These are phyloP conservation scores for Maccullochella peelii DNA, from an alignment of 2,113 vertebrate species.

Conservation along the genomic window DNA sequence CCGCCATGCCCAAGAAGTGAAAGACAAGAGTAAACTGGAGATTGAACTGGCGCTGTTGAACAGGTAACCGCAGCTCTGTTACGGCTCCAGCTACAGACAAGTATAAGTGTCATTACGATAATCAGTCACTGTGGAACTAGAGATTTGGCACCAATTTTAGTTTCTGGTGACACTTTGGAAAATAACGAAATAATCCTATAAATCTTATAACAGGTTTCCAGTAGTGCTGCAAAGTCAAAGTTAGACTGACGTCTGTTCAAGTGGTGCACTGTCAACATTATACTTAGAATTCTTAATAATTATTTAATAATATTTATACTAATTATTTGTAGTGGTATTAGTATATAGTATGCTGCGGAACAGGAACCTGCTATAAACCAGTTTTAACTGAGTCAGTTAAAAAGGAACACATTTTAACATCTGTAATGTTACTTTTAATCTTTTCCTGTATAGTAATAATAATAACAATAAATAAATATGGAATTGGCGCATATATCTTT, in stretches of 20 bases:
- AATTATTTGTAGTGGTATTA: too few species aligned
- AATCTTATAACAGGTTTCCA: not conserved
- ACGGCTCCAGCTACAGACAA: not conserved
- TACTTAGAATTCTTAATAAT: not conserved
- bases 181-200: not conserved
- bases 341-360: not conserved
- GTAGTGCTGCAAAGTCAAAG: not conserved
- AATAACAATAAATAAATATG: too few species aligned
- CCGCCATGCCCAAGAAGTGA: conserved; percentile 84
- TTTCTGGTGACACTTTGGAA: not conserved
- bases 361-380: too few species aligned
- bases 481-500: not conserved
- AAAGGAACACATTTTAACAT: too few species aligned
- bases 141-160: not conserved
- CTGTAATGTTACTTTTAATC: too few species aligned
- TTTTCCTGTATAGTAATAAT: too few species aligned
- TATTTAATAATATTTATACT: too few species aligned
- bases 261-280: not conserved
- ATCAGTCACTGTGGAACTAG: not conserved
- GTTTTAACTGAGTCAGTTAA: too few species aligned
- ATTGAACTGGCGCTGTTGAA: conserved; percentile 87
- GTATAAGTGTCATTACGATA: not conserved
- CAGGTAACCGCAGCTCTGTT: conserved; percentile 79
- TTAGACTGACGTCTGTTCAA: not conserved
- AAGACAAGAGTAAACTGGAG: conserved; percentile 89